Base-by-base conservation (phyloP, 2,888 invertebrate species). In the Tromatobia lineatoria region DNA sequence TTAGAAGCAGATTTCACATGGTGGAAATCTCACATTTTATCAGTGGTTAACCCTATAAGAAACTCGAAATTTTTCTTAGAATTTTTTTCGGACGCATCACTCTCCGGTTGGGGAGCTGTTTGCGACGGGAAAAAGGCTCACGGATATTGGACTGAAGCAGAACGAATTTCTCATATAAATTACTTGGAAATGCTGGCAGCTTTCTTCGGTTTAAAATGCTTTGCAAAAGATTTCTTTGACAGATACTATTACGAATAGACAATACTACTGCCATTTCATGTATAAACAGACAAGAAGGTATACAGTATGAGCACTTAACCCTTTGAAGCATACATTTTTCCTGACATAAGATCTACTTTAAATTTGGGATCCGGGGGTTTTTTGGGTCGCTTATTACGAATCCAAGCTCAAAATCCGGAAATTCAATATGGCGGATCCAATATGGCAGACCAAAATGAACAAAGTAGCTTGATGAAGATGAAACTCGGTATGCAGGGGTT, bases 161-260 rank as follows among this genome's bases (percentile, higher is more conserved):
- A 78, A 23, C 15, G 59, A 34, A 3, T 29, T 13, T 57, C 11
- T 0, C 74, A 74, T 77, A 77, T 77, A 18, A 81, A 86, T 50
- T 59, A 70, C 11, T 47, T 64, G 67, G 77, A 86, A 47, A 50
- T 85, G 11, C 45, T 83, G 13, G 71, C 79, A 8, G 81, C 77
- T 4, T 77, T 74, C 10, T 64, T 82, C 6, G 85, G 80, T 20
- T 64, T 81, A 13, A 66, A 86, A 64, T 76, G 71, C n/a, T 80
- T 85, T 8, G 83, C 66, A 11, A 34, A 73, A 7, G 45, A 74
- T n/a, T 13, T 52, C 20, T 10, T 15, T 57, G 83, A 78, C 71
- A 85, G 18, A 79, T 85, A 34, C 67, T 80, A 8, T 18, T 81
- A 1, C 23, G 76, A 25, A 64, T 76, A 61, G 76, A 81, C 18